phyloP scores from a whole-genome alignment of 2,113 vertebrate species.

The Quiscalus mexicanus region DNA sequence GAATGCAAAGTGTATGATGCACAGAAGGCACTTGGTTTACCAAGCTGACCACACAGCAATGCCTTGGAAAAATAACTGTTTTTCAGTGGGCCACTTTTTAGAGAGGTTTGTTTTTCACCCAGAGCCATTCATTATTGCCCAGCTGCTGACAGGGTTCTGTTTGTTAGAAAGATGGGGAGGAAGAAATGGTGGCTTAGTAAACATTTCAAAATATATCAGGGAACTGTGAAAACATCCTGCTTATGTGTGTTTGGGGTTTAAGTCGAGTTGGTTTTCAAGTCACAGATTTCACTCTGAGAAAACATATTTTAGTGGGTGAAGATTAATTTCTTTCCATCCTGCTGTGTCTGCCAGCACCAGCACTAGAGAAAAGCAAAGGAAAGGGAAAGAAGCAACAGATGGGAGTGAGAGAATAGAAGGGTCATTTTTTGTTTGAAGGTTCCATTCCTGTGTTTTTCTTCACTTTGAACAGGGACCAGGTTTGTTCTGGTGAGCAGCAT shows the following conservation, averaged over 20 bases:
- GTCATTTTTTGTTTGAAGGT: not conserved
- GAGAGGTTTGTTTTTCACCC: not conserved
- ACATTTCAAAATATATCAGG: constrained; percentile 1
- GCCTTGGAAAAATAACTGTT: not conserved
- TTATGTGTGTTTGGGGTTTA: not conserved
- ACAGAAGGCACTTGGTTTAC: not conserved
- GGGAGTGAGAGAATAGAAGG: not conserved
- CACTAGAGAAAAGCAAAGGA: not conserved
- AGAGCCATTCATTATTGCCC: not conserved
- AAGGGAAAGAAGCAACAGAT: constrained; percentile 35
- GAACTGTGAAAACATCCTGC: constrained; percentile 11
- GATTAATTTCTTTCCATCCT: constrained; percentile 41
- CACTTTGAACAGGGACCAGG: not conserved
- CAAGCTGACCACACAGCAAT: not conserved
- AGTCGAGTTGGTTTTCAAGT: constrained; percentile 9
- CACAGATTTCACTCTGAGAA: constrained; percentile 28
- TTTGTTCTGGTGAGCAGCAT: not conserved
- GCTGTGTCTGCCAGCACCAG: constrained; percentile 13
- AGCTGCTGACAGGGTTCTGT: not conserved
- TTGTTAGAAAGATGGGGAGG: not conserved
- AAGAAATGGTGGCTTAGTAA: not conserved
- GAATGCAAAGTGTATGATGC: not conserved
- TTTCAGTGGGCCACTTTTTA: not conserved
- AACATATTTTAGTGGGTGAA: constrained; percentile 44
- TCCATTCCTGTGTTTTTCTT: not conserved